A percentile compares a stretch with the other conserved stretches of the same genome.
Evolutionary conservation across 2,888 invertebrate genomes (phyloP).

Genomic region (Xylota segnis): DNA sequence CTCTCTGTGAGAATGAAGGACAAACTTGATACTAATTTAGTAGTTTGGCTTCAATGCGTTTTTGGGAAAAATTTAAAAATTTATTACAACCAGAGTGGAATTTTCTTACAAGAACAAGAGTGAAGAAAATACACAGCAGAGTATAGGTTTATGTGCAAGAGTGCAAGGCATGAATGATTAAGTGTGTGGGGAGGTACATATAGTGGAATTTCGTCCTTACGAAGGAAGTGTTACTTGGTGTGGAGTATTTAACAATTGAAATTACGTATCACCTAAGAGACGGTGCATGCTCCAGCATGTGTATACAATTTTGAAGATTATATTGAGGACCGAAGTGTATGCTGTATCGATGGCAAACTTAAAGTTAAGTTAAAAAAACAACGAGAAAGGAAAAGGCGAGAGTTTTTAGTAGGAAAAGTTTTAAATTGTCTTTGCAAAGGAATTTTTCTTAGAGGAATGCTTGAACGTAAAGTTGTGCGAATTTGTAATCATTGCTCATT

Average conservation of each 20-base stretch:
- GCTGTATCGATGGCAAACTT: constrained; percentile 23
- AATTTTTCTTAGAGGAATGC: constrained; percentile 8
- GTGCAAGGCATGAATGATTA: constrained; percentile 72
- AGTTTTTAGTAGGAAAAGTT: constrained; percentile 11
- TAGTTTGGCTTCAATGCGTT: constrained; percentile 72
- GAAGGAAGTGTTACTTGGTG: not conserved
- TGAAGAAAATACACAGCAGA: constrained; percentile 19
- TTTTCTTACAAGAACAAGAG: constrained; percentile 34
- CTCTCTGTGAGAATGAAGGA: constrained; percentile 53
- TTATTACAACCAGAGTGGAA: constrained; percentile 53
- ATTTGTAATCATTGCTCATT: not conserved
- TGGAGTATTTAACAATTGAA: constrained; percentile 48
- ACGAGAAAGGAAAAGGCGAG: not conserved
- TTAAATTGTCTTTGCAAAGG: constrained; percentile 40
- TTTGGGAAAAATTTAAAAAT: constrained; percentile 67
- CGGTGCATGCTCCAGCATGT: constrained; percentile 1
- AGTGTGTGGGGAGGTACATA: constrained; percentile 30
- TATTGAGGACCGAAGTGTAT: constrained; percentile 23
- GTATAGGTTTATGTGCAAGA: constrained; percentile 51
- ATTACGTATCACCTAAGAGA: constrained; percentile 55
- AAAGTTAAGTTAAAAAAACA: not conserved
- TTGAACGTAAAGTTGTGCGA: constrained; percentile 7
- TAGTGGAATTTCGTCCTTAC: constrained; percentile 22
- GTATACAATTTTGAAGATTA: constrained; percentile 12
- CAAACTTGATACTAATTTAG: constrained; percentile 73